These are phyloP conservation scores for Agriotes lineatus DNA, from an alignment of 2,888 invertebrate genomes.

Conservation along the genomic window DNA sequence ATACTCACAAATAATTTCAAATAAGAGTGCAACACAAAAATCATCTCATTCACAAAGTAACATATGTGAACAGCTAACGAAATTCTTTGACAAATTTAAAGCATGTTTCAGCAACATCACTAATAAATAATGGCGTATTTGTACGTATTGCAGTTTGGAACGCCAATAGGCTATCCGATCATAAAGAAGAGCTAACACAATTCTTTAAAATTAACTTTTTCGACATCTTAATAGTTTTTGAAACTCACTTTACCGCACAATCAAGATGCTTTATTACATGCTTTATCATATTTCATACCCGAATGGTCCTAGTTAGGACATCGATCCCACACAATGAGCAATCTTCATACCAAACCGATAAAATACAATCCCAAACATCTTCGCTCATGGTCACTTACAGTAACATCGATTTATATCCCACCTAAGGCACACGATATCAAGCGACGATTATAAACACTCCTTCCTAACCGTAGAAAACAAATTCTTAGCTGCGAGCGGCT, in stretches of 20 bases:
- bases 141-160: no score
- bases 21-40: no score
- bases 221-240: not conserved
- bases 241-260: not conserved
- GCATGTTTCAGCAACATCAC: no score
- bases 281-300: not conserved
- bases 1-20: no score
- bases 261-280: not conserved
- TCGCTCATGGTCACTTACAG: not conserved
- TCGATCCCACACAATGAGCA: not conserved
- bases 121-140: no score
- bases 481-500: not conserved
- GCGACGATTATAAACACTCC: not conserved
- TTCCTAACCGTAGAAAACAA: not conserved
- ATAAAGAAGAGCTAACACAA: not conserved
- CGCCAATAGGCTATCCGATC: no score
- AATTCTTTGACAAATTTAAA: no score
- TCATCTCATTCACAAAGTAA: no score
- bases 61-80: no score
- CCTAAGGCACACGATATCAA: not conserved
- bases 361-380: not conserved
- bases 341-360: not conserved
- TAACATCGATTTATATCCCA: not conserved
- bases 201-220: not conserved
- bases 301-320: not conserved